Evolutionary conservation across 2,888 invertebrate species (phyloP).

Genomic region (Liposcelis brunnea): DNA sequence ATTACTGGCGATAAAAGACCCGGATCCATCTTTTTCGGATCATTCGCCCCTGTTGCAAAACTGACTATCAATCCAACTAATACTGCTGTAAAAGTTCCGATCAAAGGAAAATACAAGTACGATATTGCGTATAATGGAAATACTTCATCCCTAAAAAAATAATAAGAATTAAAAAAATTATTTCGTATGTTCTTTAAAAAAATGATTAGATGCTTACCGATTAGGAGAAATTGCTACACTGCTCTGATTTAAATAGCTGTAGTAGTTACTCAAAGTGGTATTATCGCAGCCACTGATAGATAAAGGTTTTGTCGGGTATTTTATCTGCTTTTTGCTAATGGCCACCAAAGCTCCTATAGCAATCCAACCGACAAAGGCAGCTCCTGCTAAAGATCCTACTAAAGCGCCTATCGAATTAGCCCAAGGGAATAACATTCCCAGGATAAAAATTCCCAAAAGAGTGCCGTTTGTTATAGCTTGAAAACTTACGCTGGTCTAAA

Average conservation of each 20-base stretch:
- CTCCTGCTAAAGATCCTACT: slow-evolving; percentile 17
- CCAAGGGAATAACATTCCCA: slow-evolving; percentile 21
- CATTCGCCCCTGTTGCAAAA: neutral
- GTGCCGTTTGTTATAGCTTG: slow-evolving; percentile 19
- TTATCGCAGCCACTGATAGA: slow-evolving; percentile 16
- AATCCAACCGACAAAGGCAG: slow-evolving; percentile 18
- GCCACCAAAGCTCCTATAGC: slow-evolving; percentile 19
- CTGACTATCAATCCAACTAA: neutral
- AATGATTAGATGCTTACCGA: too few species aligned
- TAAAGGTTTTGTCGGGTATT: slow-evolving; percentile 18
- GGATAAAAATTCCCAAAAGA: slow-evolving; percentile 19
- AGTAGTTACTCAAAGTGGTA: neutral
- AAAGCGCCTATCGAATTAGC: slow-evolving; percentile 20
- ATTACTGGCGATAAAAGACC: neutral
- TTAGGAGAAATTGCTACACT: too few species aligned
- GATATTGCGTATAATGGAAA: neutral
- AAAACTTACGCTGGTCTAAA: slow-evolving; percentile 19
- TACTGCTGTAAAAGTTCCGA: neutral
- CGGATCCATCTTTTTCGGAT: neutral
- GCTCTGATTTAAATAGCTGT: too few species aligned
- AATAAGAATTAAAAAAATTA: too few species aligned
- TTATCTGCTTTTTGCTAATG: slow-evolving; percentile 18
- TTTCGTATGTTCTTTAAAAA: too few species aligned
- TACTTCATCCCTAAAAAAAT: neutral
- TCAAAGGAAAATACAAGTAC: neutral